Evolutionary conservation across 2,113 vertebrate species (phyloP), one percentile per base, ranked within the genome.

Genomic region (Sphyrna mokarran): DNA sequence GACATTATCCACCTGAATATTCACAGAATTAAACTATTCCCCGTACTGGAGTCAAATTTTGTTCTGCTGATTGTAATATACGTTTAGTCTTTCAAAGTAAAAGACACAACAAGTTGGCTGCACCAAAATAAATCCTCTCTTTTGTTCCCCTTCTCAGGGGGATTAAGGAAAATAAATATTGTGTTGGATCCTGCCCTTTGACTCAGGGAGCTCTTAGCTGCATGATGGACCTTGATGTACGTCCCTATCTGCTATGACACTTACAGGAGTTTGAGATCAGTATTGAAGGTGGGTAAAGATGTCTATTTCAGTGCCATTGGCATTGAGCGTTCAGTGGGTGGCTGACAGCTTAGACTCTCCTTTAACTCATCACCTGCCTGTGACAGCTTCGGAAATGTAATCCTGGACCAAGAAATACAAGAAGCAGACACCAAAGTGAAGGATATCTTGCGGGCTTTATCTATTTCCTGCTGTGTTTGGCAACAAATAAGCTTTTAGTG

Each of bases 301-400:
- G 86, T 89, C 48, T 58, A 26, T 20, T 58, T 89, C 48, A 58
- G 48, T 29, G 86, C 26, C 86, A 58, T 54, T 89, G 48, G 23
- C 37, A 40, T 43, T 40, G 16, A 37, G 20, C 5, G 5, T 48
- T 89, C 48, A 58, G 22, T 26, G 23, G 43, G 48, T 1, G 18
- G 18, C 80, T 43, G 80, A 83, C 16, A 83, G 14, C 40, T 43
- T 83, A 83, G 37, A 29, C 58, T 54, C 86, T 14, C 43, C 86
- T 58, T 87, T 58, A 58, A 29, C 48, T 54, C 26, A 3, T 26
- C 43, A 87, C 48, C 54, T 89, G 7, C 9, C 85, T 58, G 48
- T 89, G 48, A 89, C 86, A 89, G 23, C 48, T 29, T 89, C 48
- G 29, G 86, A 89, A 58, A 89, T 89, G 48, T 89, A 89, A 89